Percentiles rank a stretch among this genome's conserved stretches.
Conservation (phyloP, 2,888 invertebrate genomes). For the Tetanocera ferruginea region DNA sequence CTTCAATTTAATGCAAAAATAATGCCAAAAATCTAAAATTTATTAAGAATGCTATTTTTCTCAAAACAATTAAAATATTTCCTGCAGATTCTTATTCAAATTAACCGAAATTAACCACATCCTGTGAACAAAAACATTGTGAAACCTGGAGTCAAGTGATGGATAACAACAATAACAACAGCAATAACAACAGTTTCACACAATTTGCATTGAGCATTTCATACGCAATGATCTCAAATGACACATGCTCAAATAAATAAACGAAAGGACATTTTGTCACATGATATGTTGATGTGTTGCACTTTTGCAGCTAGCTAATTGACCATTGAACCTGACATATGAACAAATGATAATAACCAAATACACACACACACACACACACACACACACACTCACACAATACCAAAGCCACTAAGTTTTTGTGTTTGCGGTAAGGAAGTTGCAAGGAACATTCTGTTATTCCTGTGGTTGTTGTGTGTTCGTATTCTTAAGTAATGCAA, state of each 20-base stretch:
- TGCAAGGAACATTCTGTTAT: neutral
- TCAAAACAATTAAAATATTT: neutral
- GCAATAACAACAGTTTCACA: neutral
- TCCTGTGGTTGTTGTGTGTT: neutral
- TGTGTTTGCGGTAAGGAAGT: slow-evolving; percentile 15
- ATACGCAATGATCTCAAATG: neutral
- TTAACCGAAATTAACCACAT: slow-evolving; percentile 34
- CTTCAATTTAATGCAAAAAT: too few relatives aligned
- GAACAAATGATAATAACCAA: neutral
- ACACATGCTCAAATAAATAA: neutral
- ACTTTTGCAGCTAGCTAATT: neutral
- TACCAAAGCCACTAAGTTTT: slow-evolving; percentile 39
- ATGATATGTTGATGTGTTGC: neutral
- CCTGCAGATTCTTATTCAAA: slow-evolving; percentile 5
- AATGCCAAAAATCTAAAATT: too few relatives aligned
- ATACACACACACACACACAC: neutral
- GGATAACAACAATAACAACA: neutral
- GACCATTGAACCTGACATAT: neutral
- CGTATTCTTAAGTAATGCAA: neutral
- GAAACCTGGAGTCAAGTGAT: neutral
- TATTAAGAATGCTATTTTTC: neutral
- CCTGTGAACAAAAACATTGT: neutral
- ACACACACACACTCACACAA: slow-evolving; percentile 1
- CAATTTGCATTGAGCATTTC: too few relatives aligned
- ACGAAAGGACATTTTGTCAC: neutral